These are phyloP conservation scores for Parnassius mnemosyne DNA, from an alignment of 2,888 invertebrate species.

Conservation along the genomic window DNA sequence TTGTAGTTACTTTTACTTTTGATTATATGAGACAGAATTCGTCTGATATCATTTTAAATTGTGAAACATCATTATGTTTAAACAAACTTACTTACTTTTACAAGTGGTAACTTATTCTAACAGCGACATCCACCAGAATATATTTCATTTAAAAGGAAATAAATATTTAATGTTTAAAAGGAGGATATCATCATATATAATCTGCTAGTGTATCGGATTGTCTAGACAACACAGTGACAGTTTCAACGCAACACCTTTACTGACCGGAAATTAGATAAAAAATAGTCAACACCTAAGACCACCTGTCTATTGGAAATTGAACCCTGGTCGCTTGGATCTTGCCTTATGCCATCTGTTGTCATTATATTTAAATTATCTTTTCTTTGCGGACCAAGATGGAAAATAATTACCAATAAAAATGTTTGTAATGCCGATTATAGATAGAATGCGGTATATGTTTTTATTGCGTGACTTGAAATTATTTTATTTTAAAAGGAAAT, in stretches of 20 bases:
- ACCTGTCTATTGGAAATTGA: slow-evolving; percentile 23
- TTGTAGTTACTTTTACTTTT: too few relatives aligned
- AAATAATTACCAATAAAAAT: slow-evolving; percentile 20
- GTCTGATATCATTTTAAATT: too few relatives aligned
- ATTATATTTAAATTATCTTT: slow-evolving; percentile 24
- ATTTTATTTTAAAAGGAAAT: too few relatives aligned
- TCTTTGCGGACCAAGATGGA: slow-evolving; percentile 7
- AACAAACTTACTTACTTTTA: too few relatives aligned
- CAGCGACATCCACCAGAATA: slow-evolving; percentile 2
- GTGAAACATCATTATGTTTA: too few relatives aligned
- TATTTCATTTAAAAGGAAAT: slow-evolving; percentile 3
- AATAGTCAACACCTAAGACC: slow-evolving; percentile 18
- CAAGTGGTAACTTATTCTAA: background rate
- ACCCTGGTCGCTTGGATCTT: slow-evolving; percentile 8
- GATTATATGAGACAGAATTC: too few relatives aligned
- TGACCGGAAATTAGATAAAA: slow-evolving; percentile 24
- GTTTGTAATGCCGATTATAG: background rate
- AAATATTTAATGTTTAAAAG: slow-evolving; percentile 9
- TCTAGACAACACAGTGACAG: slow-evolving; percentile 3
- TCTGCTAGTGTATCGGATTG: slow-evolving; percentile 11
- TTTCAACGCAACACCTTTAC: slow-evolving; percentile 20
- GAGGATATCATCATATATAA: slow-evolving; percentile 9
- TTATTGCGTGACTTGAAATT: slow-evolving; percentile 12
- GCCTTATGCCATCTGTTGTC: slow-evolving; percentile 15
- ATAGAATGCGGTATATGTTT: background rate